phyloP scores from a whole-genome alignment of 2,113 vertebrate genomes.

The Melozone crissalis region DNA sequence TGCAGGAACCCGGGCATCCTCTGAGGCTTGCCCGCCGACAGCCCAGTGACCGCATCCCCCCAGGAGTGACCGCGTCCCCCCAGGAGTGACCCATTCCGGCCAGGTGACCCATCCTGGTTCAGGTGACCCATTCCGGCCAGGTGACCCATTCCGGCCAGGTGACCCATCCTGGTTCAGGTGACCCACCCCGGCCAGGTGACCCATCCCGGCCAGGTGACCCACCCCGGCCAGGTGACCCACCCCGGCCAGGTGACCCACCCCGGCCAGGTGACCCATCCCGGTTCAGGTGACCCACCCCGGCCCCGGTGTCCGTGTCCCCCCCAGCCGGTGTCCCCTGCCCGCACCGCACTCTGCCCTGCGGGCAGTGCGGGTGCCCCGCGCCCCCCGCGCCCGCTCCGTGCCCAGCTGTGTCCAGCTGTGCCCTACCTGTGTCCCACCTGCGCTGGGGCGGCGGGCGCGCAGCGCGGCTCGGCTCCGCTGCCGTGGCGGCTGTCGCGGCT shows the following conservation, averaged over 20 bases:
- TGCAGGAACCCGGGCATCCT: accelerated
- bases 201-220: too few relatives aligned
- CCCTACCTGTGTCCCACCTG: not conserved
- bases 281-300: too few relatives aligned
- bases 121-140: too few relatives aligned
- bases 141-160: too few relatives aligned
- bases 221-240: too few relatives aligned
- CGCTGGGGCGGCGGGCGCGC: not conserved
- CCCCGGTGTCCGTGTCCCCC: not conserved
- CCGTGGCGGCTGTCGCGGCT: not conserved
- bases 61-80: too few relatives aligned
- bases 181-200: too few relatives aligned
- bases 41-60: not conserved
- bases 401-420: not conserved
- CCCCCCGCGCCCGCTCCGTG: not conserved
- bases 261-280: too few relatives aligned
- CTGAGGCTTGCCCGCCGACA: accelerated
- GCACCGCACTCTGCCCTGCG: not conserved
- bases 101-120: too few relatives aligned
- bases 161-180: too few relatives aligned
- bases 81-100: too few relatives aligned
- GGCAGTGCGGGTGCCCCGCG: not conserved
- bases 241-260: too few relatives aligned
- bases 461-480: not conserved
- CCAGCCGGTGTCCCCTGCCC: not conserved